Conservation (phyloP, 2,888 invertebrate genomes). For the Stomorhina lunata region DNA sequence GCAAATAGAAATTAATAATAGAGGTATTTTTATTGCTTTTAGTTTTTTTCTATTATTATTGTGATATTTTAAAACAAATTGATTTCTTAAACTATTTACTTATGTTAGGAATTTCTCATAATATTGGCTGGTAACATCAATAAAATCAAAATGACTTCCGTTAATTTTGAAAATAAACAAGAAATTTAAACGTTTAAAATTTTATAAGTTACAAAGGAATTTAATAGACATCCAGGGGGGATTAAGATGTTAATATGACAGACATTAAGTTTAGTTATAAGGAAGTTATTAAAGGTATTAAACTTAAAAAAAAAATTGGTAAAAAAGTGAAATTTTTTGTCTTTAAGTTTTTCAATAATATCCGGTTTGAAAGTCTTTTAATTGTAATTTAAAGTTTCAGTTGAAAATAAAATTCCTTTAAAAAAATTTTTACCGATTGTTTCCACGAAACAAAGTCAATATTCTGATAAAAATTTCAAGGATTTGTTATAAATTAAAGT, state of each 20-base stretch:
- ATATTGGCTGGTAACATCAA: constrained; percentile 2
- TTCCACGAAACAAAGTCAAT: no score
- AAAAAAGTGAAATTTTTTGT: no score
- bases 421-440: no score
- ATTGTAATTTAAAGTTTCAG: no score
- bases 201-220: not conserved
- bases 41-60: no score
- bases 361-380: no score
- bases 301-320: no score
- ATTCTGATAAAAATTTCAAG: no score
- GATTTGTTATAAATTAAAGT: no score
- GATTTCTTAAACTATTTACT: constrained; percentile 23
- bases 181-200: not conserved
- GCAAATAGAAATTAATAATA: constrained; percentile 29
- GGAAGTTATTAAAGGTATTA: not conserved
- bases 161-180: not conserved
- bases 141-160: constrained; percentile 23
- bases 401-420: no score
- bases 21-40: constrained; percentile 36
- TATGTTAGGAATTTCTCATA: not conserved
- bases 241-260: not conserved
- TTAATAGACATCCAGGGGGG: not conserved
- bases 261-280: not conserved
- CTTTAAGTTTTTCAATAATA: not conserved
- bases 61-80: constrained; percentile 37